These are phyloP conservation scores for Arctopsyche grandis DNA, from an alignment of 1,140 invertebrate genomes.

Conservation along the genomic window DNA sequence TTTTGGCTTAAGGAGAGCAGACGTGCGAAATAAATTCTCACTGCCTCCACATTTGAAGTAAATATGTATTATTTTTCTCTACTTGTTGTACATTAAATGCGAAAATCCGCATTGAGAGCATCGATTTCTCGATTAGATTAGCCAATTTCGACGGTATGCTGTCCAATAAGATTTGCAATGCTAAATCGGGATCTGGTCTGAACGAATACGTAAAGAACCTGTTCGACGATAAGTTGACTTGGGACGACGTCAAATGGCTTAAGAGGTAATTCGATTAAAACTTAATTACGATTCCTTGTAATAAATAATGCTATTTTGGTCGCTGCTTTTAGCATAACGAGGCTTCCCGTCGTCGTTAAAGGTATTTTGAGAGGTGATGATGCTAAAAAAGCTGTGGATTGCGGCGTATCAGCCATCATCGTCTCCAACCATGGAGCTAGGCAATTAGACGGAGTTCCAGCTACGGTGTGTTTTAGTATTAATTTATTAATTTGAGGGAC, in stretches of 20 bases:
- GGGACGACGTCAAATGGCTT: constrained; percentile 88
- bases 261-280: constrained; percentile 67
- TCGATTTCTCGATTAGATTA: constrained; percentile 60
- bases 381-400: constrained; percentile 78
- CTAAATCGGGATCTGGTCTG: constrained; percentile 73
- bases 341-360: constrained; percentile 88
- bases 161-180: constrained; percentile 68
- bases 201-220: constrained; percentile 78
- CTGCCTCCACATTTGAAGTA: constrained; percentile 83
- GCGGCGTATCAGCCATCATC: constrained; percentile 80
- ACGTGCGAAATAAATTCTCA: constrained; percentile 85
- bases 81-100: constrained; percentile 20
- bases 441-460: constrained; percentile 86
- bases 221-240: constrained; percentile 83
- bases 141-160: constrained; percentile 76
- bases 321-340: constrained; percentile 70
- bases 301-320: neutral
- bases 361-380: constrained; percentile 90
- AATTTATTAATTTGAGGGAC: neutral
- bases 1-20: constrained; percentile 83
- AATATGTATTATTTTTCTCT: constrained; percentile 46
- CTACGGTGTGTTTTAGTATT: constrained; percentile 70
- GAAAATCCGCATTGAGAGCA: neutral
- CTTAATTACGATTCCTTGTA: neutral
- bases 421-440: constrained; percentile 94